Percentiles rank a stretch among this genome's conserved stretches.
Conservation (phyloP, 1,140 invertebrate genomes). For the Pseudomyrmex concolor region DNA sequence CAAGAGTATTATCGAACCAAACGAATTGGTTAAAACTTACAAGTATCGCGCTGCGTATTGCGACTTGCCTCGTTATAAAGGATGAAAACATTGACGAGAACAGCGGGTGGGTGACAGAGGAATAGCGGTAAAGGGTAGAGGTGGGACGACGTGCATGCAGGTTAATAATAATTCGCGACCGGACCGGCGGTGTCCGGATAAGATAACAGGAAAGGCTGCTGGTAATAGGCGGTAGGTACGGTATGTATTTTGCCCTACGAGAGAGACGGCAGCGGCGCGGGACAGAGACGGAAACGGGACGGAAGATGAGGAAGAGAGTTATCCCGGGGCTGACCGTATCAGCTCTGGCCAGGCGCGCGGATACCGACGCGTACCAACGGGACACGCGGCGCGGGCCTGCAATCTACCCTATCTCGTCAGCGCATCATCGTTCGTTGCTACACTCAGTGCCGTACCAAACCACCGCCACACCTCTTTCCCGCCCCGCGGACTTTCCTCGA, state of each 20-base stretch:
- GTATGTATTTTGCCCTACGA: conserved; percentile 58
- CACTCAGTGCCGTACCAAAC: conserved; percentile 58
- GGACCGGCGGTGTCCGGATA: conserved; percentile 83
- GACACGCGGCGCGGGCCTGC: conserved; percentile 71
- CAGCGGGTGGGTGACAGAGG: conserved; percentile 26
- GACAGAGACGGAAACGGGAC: conserved; percentile 23
- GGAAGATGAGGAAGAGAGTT: conserved; percentile 65
- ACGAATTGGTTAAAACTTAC: not conserved
- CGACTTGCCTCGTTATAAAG: conserved; percentile 36
- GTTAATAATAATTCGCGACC: conserved; percentile 83
- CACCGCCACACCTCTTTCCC: conserved; percentile 46
- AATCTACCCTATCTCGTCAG: conserved; percentile 77
- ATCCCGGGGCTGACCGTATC: conserved; percentile 82
- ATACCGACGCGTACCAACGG: conserved; percentile 64
- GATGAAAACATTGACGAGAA: conserved; percentile 54
- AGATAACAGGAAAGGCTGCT: conserved; percentile 85
- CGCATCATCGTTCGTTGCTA: conserved; percentile 72
- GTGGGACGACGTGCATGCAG: conserved; percentile 68
- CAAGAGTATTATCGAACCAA: not conserved
- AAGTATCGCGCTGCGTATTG: conserved; percentile 4
- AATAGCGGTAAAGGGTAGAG: conserved; percentile 32
- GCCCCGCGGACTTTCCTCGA: conserved; percentile 37
- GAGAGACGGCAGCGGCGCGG: conserved; percentile 15
- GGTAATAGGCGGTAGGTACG: conserved; percentile 83
- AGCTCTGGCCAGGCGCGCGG: conserved; percentile 79